Base-by-base conservation (phyloP, 2,888 invertebrate species). In the Pteria penguin region DNA sequence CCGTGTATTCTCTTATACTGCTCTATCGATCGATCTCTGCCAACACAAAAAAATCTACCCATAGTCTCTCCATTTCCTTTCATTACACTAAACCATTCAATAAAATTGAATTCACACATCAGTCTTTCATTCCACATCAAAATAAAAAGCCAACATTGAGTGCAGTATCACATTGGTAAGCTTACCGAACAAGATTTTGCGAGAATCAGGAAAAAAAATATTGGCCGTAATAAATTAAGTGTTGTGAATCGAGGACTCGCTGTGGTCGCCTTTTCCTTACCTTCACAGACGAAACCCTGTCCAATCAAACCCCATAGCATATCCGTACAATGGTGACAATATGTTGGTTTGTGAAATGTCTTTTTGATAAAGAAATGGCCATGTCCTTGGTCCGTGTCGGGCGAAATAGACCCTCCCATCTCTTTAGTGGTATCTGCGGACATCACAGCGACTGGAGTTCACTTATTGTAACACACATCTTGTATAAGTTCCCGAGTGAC, bases 311-410 rank as follows among this genome's bases (percentile, higher is more conserved):
- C 98, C 99, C 99, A 99, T 92, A 99, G 96, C 95, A 98, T 96
- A 94, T 99, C 99, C 93, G 98, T 97, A 95, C 99, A 99, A 94
- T 98, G 98, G 94, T 99, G 99, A 95, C 99, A 99, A 95, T 98
- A 98, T 92, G 98, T 98, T 93, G 98, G 99, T 95, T 98, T 98
- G 95, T 99, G 99, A 95, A 99, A 99, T 94, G 98, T 98, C 95
- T 98, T 99, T 96, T 98, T 99, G 94, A 96, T 96, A 95, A 99
- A 99, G 95, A 96, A 97, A 95, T 99, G 99, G 93, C 97, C 97
- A 94, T 91, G 90, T 29, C 90, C 90, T 31, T 83, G 82, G 60
- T 89, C 87, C 36, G 60, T 61, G 36, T 75, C 75, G 29, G 67
- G 69, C 54, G 69, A 55, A 32, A 26, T 62, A 4, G 32, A 55